phyloP scores from a whole-genome alignment of 2,888 invertebrate genomes.

The Nephrotoma appendiculata region DNA sequence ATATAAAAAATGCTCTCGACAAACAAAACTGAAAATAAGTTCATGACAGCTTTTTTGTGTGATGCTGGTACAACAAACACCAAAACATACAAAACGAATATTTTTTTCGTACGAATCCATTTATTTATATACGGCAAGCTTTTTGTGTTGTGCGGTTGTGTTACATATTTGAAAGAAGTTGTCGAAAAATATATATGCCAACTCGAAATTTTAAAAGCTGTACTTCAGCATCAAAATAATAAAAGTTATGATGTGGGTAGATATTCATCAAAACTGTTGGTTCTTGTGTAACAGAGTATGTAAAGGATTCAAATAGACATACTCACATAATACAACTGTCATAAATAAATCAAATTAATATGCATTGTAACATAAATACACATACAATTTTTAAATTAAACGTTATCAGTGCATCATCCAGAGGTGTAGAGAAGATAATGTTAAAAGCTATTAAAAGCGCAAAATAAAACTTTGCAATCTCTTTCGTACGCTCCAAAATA shows the following conservation, averaged over 20 bases:
- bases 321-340: background rate
- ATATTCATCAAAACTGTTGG: background rate
- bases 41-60: background rate
- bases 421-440: too few species aligned
- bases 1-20: background rate
- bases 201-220: too few species aligned
- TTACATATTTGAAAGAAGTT: too few species aligned
- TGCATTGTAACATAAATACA: too few species aligned
- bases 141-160: background rate
- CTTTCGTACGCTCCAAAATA: too few species aligned
- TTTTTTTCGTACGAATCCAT: background rate
- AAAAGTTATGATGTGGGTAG: background rate
- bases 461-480: too few species aligned
- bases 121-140: background rate
- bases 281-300: background rate
- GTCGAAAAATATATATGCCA: too few species aligned
- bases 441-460: too few species aligned
- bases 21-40: background rate
- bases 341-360: too few species aligned
- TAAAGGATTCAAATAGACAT: background rate
- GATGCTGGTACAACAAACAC: background rate
- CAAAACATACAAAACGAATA: background rate
- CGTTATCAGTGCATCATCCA: too few species aligned
- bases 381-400: too few species aligned
- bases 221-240: background rate